phyloP scores from a whole-genome alignment of 2,113 vertebrate genomes.

The Campylomormyrus tamandua region DNA sequence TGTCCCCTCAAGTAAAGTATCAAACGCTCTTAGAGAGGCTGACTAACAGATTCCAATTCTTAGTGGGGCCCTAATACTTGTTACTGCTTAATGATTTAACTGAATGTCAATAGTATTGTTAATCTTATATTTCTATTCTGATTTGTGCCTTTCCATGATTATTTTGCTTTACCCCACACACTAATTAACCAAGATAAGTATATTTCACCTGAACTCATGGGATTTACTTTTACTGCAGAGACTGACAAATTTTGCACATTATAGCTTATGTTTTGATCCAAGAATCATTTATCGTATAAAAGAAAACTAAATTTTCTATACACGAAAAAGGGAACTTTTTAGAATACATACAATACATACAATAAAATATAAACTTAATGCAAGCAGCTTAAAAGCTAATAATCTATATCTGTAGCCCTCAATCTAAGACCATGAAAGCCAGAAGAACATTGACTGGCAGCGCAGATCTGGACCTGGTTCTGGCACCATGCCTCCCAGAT shows the following conservation, averaged over 20 bases:
- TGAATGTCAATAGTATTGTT: not conserved
- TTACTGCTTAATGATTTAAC: not conserved
- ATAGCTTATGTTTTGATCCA: not conserved
- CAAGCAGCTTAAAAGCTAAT: not conserved
- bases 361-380: not conserved
- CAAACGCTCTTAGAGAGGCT: too few species aligned
- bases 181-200: not conserved
- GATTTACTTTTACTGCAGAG: not conserved
- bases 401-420: not conserved
- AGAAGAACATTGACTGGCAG: not conserved
- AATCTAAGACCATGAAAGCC: not conserved
- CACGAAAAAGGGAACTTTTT: not conserved
- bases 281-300: not conserved
- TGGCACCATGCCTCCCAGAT: not conserved
- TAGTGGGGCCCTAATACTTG: not conserved
- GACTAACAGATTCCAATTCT: not conserved
- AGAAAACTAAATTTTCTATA: not conserved
- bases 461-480: not conserved
- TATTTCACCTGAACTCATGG: not conserved
- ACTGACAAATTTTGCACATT: not conserved
- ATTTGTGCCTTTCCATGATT: not conserved
- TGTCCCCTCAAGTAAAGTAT: too few species aligned
- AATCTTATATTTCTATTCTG: not conserved
- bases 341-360: not conserved
- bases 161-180: not conserved